Percentiles rank a stretch among this genome's conserved stretches.
Conservation (phyloP, 2,797 vertebrate species). For the Xiphorhynchus erythropygius region DNA sequence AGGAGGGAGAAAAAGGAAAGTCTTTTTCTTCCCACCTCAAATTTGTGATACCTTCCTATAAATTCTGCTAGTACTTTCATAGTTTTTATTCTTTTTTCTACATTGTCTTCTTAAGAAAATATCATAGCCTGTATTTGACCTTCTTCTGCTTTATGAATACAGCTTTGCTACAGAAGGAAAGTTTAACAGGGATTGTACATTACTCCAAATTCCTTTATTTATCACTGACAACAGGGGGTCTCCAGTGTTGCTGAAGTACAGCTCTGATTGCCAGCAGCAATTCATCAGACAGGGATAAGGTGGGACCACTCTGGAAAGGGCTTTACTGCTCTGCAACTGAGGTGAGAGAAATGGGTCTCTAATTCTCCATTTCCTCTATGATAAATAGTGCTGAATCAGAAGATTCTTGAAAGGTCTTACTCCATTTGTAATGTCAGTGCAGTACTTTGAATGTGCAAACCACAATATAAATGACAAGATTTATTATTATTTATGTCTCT, state of each 20-base stretch:
- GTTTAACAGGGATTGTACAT: not conserved
- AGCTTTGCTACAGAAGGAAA: not conserved
- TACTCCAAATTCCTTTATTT: constrained; percentile 1
- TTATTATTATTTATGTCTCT: constrained; percentile 30
- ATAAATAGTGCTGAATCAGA: constrained; percentile 52
- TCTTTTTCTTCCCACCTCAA: not conserved
- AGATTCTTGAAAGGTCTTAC: constrained; percentile 22
- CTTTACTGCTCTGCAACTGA: not conserved
- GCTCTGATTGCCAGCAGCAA: not conserved
- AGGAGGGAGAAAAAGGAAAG: not conserved
- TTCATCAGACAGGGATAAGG: constrained; percentile 7
- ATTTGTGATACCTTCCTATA: not conserved
- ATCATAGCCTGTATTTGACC: not conserved
- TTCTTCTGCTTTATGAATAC: not conserved
- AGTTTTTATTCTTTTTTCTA: not conserved
- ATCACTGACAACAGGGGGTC: not conserved
- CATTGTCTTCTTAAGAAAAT: not conserved
- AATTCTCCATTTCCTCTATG: constrained; percentile 13
- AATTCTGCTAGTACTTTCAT: not conserved
- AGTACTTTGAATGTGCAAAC: constrained; percentile 2
- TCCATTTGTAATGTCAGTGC: constrained; percentile 31
- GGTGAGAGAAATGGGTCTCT: not conserved
- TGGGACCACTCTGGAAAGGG: not conserved
- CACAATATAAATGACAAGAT: constrained; percentile 14
- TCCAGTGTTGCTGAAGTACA: not conserved